Percentiles rank a stretch among this genome's conserved stretches.
phyloP scores from a whole-genome alignment of 2,113 vertebrate species.

The Australoheros scitulus region DNA sequence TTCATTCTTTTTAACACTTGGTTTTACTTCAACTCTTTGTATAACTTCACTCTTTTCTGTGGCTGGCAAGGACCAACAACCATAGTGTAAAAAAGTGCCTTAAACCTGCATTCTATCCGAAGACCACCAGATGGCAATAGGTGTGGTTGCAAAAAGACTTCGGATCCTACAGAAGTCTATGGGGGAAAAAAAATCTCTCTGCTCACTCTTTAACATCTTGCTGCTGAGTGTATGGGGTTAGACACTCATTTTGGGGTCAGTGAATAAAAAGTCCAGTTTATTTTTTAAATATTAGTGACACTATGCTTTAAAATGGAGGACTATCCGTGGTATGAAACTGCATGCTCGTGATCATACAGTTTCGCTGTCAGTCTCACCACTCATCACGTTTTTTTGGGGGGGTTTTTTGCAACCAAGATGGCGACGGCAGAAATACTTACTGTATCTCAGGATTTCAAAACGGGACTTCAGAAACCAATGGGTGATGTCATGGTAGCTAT shows the following conservation, averaged over 20 bases:
- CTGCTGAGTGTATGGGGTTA: not conserved
- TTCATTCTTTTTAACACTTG: not conserved
- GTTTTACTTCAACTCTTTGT: not conserved
- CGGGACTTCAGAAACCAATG: not conserved
- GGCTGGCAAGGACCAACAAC: not conserved
- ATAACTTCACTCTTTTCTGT: not conserved
- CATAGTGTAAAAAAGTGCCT: not conserved
- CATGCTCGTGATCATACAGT: not conserved
- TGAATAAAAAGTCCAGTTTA: not conserved
- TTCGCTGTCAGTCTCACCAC: not conserved
- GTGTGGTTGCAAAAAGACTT: not conserved
- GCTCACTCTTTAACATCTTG: not conserved
- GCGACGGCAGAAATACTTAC: not conserved
- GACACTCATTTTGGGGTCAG: not conserved
- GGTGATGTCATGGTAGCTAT: not conserved
- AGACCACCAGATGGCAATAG: not conserved
- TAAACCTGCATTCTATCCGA: not conserved
- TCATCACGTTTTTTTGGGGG: not conserved
- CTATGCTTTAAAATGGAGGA: not conserved
- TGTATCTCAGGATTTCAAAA: not conserved
- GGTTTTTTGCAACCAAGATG: not conserved
- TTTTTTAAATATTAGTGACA: not conserved
- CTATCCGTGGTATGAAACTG: not conserved
- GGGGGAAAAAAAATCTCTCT: not conserved
- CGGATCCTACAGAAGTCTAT: not conserved